Percentiles rank a stretch among this genome's conserved stretches.
Evolutionary conservation across 2,888 invertebrate species (phyloP).

Genomic region (Ptychoptera albimana): DNA sequence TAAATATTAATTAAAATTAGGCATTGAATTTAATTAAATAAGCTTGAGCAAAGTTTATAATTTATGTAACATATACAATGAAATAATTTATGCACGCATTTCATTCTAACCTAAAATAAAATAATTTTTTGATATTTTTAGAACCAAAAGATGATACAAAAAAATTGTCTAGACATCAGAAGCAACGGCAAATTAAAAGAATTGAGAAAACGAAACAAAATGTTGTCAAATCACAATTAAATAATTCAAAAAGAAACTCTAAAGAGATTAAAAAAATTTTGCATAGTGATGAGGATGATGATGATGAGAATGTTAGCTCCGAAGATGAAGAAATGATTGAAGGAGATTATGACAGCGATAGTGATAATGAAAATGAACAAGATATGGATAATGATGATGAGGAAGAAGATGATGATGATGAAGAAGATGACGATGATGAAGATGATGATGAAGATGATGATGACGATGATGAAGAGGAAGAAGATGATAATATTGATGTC

Average conservation of each 20-base stretch:
- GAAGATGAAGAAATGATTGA: conserved; percentile 16
- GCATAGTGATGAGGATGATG: conserved; percentile 13
- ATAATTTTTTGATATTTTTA: conserved; percentile 9
- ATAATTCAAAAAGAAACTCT: conserved; percentile 12
- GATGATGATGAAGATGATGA: conserved; percentile 35
- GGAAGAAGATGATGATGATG: conserved; percentile 16
- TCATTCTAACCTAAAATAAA: not conserved
- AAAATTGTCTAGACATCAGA: conserved; percentile 53
- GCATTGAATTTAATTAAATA: not conserved
- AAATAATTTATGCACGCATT: not conserved
- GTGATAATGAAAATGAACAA: conserved; percentile 15
- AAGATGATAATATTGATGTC: conserved; percentile 20
- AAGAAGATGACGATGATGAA: conserved; percentile 19
- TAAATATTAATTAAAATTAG: conserved; percentile 12
- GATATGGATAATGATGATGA: conserved; percentile 22
- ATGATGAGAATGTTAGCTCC: conserved; percentile 17
- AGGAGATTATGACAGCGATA: conserved; percentile 33
- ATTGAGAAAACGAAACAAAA: conserved; percentile 19
- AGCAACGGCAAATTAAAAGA: conserved; percentile 47
- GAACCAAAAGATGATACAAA: conserved; percentile 34
- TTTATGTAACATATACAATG: not conserved
- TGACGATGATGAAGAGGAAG: conserved; percentile 37
- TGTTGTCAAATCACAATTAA: not conserved
- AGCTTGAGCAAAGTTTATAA: not conserved
- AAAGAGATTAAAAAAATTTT: conserved; percentile 12